Evolutionary conservation across 1,140 invertebrate genomes (phyloP), one percentile per base, ranked within the genome.

Genomic region (Diorhabda carinulata): DNA sequence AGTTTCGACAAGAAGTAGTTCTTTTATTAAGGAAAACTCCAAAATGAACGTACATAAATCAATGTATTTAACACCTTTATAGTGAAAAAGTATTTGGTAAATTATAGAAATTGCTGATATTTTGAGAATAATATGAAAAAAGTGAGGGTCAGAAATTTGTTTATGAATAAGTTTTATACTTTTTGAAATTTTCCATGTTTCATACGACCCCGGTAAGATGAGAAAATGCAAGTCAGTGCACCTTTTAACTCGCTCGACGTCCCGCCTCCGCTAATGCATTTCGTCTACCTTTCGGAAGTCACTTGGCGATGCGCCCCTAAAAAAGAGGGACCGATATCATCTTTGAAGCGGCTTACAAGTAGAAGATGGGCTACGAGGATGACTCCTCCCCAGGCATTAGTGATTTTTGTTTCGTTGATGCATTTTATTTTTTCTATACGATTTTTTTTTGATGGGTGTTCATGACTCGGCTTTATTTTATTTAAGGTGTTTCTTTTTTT

Each of bases 371-470:
- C 47, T n/a, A n/a, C n/a, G 47, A 52, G 5, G 47, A 52, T 52
- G 47, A 52, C 47, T 52, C 47, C 47, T 52, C 47, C 47, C 47
- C 47, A 52, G 47, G n/a, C 47, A 52, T 52, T 52, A 52, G 47
- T 52, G 47, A 52, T 52, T 52, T 52, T 52, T 52, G 47, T 52
- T 52, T 52, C 6, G 47, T 52, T 52, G 47, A 52, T 52, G 47
- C 6, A 8, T 52, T 52, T 52, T 52, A 8, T 6, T n/a, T 52
- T 52, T 52, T 52, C n/a, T 4, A 3, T n/a, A 6, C 4, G 47
- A 52, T 52, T 52, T 52, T 6, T 52, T 52, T 52, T 52, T 52
- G 47, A 52, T 52, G 47, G 47, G 47, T 52, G 47, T 52, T 52
- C 6, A 52, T 52, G 47, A 52, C 47, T 52, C n/a, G 47, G n/a